phyloP scores from a whole-genome alignment of 1,140 invertebrate species.

The Papilio glaucus region DNA sequence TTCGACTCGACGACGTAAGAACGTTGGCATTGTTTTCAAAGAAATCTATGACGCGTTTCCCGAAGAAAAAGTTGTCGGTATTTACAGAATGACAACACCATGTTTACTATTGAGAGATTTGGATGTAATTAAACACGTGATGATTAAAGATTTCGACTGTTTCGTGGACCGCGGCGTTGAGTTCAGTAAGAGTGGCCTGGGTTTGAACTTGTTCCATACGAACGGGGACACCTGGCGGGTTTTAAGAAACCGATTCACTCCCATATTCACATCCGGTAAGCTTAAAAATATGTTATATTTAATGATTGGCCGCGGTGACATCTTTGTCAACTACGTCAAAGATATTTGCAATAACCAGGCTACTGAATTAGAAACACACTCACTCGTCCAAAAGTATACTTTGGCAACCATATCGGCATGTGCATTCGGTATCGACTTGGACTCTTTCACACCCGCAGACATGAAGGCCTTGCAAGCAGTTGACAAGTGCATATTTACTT shows the following conservation, averaged over 20 bases:
- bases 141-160: slow-evolving; percentile 84
- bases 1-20: slow-evolving; percentile 30
- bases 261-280: slow-evolving; percentile 83
- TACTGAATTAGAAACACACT: slow-evolving; percentile 64
- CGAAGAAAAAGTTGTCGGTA: slow-evolving; percentile 51
- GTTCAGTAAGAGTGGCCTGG: slow-evolving; percentile 80
- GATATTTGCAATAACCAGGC: slow-evolving; percentile 37
- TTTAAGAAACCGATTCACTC: slow-evolving; percentile 80
- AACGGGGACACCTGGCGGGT: slow-evolving; percentile 82
- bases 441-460: slow-evolving; percentile 47
- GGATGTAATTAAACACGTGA: slow-evolving; percentile 84
- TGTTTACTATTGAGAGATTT: slow-evolving; percentile 81
- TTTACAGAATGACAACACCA: slow-evolving; percentile 67
- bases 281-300: slow-evolving; percentile 75
- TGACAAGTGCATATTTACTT: slow-evolving; percentile 41
- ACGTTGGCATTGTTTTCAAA: slow-evolving; percentile 31
- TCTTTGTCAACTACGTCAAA: slow-evolving; percentile 55
- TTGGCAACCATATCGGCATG: slow-evolving; percentile 80
- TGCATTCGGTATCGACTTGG: slow-evolving; percentile 83
- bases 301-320: slow-evolving; percentile 58
- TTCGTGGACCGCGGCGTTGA: slow-evolving; percentile 79
- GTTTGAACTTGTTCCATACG: slow-evolving; percentile 71
- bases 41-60: slow-evolving; percentile 45
- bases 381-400: slow-evolving; percentile 67
- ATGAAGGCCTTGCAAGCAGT: slow-evolving; percentile 39